These are phyloP conservation scores for Smittia sp. DNA, from an alignment of 2,888 invertebrate genomes.

Conservation along the genomic window DNA sequence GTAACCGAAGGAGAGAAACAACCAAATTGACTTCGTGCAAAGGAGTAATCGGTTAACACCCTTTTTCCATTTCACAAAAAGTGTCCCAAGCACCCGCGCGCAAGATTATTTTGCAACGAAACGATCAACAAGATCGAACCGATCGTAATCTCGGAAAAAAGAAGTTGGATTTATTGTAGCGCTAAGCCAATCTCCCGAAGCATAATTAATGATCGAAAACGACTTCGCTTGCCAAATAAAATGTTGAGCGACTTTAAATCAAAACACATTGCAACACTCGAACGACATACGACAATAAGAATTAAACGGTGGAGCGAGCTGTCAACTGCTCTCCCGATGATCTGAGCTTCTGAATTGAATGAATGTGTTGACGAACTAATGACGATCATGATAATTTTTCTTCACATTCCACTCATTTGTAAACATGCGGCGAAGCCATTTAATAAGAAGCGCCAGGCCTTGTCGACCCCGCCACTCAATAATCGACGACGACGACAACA, in stretches of 20 bases:
- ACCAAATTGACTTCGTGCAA: slow-evolving; percentile 5
- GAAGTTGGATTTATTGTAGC: slow-evolving; percentile 8
- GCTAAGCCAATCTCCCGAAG: not conserved
- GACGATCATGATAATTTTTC: not conserved
- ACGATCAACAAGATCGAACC: not conserved
- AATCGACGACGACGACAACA: not conserved
- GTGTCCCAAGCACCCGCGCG: not conserved
- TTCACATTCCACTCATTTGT: not conserved
- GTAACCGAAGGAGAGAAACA: not conserved
- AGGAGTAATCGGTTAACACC: slow-evolving; percentile 12
- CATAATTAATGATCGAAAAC: slow-evolving; percentile 5
- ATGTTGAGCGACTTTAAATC: not conserved
- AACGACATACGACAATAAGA: not conserved
- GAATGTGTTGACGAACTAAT: not conserved
- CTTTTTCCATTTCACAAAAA: not conserved
- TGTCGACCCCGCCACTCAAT: not conserved
- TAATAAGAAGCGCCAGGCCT: not conserved
- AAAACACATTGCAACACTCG: not conserved
- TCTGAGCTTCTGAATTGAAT: not conserved
- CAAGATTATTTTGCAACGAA: not conserved
- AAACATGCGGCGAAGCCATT: not conserved
- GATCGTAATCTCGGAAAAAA: not conserved
- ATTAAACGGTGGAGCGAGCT: not conserved
- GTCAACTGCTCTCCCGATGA: not conserved
- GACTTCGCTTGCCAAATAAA: slow-evolving; percentile 4